phyloP scores from a whole-genome alignment of 1,140 invertebrate genomes.

The Meloidogyne hapla region DNA sequence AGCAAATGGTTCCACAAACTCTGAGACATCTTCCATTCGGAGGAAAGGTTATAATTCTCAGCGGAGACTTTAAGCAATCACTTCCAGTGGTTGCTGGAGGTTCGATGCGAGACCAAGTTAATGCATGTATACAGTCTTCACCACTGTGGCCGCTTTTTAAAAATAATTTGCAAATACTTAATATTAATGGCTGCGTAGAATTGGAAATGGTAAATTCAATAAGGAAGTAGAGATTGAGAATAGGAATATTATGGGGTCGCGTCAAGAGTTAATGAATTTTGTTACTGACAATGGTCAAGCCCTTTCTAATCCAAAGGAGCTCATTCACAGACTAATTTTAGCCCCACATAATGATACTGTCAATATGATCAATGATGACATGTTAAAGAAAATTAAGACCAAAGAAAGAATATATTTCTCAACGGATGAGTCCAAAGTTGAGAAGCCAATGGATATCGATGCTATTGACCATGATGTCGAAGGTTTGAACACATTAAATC shows the following conservation, averaged over 20 bases:
- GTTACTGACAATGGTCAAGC: not conserved
- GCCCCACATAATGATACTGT: not conserved
- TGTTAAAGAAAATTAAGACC: not conserved
- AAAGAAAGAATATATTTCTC: not conserved
- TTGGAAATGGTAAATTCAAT: no score
- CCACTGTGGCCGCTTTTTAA: not conserved
- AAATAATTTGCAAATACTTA: not conserved
- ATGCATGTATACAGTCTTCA: not conserved
- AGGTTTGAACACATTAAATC: not conserved
- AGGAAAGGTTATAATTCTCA: not conserved
- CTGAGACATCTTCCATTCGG: constrained; percentile 11
- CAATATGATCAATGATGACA: not conserved
- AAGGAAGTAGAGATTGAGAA: no score
- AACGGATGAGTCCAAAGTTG: not conserved
- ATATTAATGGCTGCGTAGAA: not conserved
- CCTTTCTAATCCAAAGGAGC: not conserved
- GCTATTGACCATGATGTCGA: constrained; percentile 10
- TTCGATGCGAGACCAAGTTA: not conserved
- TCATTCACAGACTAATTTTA: not conserved
- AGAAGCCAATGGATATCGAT: not conserved
- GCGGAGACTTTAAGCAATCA: constrained; percentile 17
- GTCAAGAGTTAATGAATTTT: no score
- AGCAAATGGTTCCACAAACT: not conserved
- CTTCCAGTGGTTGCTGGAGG: constrained; percentile 12
- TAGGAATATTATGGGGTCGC: no score